Base-by-base conservation (phyloP, 2,113 vertebrate species). In the Rallus limicola region DNA sequence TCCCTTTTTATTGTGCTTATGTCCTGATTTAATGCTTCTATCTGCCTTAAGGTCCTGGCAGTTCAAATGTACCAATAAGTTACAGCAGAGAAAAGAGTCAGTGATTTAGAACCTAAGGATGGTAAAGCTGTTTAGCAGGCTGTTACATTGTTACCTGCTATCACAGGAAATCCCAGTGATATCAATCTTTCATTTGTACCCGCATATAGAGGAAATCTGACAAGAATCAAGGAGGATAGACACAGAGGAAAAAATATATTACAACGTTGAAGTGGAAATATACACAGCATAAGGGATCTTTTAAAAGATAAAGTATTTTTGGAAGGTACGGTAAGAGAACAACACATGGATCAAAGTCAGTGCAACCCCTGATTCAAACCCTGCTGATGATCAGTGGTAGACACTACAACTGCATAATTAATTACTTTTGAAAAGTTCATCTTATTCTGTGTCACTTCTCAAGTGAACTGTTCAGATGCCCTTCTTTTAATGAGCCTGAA, bases 401-500 rank as follows among this genome's bases (percentile, higher is more conserved):
- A 8, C 5, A 31, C 33, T 84, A 82, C 23, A 34, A 13, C 8
- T 79, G 18, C 6, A 8, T 68, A 76, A 79, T 91, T 85, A 55
- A 46, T 72, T 77, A n/a, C 9, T 85, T 80, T 42, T 21, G 0
- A 9, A 36, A 90, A 62, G 5, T 77, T 80, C 44, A 67, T 0
- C 64, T 16, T 93, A 4, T 34, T 82, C 44, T 63, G 4, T 74
- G 18, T 83, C 77, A 59, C 18, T 92, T 93, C 42, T 93, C 29
- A 90, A 74, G 56, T 10, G 91, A 77, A 52, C 50, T 80, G 38
- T 63, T 77, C 68, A 38, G 21, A 76, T 81, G 69, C 15, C 64
- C 85, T 82, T 94, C 63, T 70, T 77, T 63, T 77, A 92, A 67
- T 60, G 64, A 83, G 33, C 38, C 56, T 81, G 75, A 72, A 92